These are phyloP conservation scores for Neomonachus schauinslandi DNA, from an alignment of 2,113 vertebrate species.

Conservation along the genomic window DNA sequence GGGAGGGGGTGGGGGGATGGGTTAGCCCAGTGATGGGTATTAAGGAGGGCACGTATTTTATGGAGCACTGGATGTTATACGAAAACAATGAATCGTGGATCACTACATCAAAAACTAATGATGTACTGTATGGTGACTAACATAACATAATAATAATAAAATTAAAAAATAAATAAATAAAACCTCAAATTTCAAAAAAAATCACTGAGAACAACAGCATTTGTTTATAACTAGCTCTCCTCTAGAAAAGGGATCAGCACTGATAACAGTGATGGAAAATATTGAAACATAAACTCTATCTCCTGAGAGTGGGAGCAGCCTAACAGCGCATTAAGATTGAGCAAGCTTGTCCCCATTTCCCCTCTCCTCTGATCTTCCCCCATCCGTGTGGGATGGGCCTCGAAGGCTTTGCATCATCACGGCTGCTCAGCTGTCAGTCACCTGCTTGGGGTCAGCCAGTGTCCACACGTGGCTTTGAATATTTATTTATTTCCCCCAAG, in stretches of 20 bases:
- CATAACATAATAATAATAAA: too few relatives aligned
- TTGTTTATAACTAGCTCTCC: not conserved
- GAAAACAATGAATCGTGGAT: too few relatives aligned
- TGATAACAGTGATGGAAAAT: not conserved
- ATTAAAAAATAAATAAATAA: not conserved
- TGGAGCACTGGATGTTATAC: too few relatives aligned
- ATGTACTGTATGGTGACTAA: too few relatives aligned
- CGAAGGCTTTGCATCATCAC: fast-evolving
- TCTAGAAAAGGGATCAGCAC: not conserved
- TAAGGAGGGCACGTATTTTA: too few relatives aligned
- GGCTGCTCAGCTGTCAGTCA: not conserved
- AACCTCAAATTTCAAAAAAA: not conserved
- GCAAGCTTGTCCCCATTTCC: not conserved
- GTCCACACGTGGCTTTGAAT: not conserved
- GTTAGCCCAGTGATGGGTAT: too few relatives aligned
- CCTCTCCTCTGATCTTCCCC: not conserved
- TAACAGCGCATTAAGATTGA: not conserved
- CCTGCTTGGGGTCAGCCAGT: not conserved
- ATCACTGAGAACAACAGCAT: not conserved
- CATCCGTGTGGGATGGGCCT: fast-evolving
- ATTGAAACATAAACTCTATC: not conserved
- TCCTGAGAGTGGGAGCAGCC: not conserved
- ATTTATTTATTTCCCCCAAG: not conserved
- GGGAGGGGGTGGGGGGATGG: too few relatives aligned
- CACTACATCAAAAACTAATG: too few relatives aligned